Conservation (phyloP, 2,797 vertebrate genomes). For the Mustela erminea region DNA sequence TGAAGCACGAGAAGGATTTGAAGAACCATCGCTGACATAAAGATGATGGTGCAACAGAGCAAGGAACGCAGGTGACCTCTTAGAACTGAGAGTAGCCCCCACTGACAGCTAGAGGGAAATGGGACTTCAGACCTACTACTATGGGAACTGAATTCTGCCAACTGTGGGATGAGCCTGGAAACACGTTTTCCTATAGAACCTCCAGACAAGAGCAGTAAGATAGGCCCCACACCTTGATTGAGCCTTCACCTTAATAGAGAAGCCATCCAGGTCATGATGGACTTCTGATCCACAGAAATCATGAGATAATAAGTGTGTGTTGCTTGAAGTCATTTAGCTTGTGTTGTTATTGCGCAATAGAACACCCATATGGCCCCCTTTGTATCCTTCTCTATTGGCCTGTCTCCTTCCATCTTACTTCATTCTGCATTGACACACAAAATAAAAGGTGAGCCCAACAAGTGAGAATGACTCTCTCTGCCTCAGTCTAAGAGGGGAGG, state of each 20-base stretch:
- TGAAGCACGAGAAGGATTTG: background rate
- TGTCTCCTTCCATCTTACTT: background rate
- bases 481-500: background rate
- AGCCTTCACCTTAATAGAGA: background rate
- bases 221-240: background rate
- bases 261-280: fast-evolving
- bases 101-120: background rate
- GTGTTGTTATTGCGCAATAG: background rate
- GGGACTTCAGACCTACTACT: background rate
- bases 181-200: background rate
- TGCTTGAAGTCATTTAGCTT: background rate
- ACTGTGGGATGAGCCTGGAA: background rate
- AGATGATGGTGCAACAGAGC: background rate
- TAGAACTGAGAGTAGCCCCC: background rate
- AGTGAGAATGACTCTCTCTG: background rate
- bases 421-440: background rate
- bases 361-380: background rate
- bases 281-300: background rate
- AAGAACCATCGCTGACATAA: background rate
- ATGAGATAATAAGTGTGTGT: background rate
- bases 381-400: background rate
- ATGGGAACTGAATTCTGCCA: background rate
- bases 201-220: background rate
- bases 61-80: background rate
- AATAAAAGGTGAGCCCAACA: background rate